Evolutionary conservation across 1,140 invertebrate genomes (phyloP).

Genomic region (Drosophila lini): DNA sequence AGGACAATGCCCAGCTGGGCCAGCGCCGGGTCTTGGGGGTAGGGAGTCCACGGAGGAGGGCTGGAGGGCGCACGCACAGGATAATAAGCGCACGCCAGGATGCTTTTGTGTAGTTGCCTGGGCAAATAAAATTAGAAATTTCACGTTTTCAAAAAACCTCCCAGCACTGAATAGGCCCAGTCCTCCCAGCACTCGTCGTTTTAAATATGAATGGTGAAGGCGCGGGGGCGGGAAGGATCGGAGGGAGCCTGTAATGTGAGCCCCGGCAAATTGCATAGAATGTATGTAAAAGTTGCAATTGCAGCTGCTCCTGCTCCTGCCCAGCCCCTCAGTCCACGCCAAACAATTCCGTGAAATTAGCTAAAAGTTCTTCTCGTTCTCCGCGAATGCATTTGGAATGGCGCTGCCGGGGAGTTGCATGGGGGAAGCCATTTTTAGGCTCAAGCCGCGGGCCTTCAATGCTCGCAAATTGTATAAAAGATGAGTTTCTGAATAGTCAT

Average conservation of each 20-base stretch:
- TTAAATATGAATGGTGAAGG: constrained; percentile 68
- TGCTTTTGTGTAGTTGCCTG: constrained; percentile 73
- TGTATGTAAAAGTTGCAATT: constrained; percentile 77
- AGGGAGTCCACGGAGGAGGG: background rate
- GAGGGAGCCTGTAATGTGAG: constrained; percentile 60
- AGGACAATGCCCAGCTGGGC: constrained; percentile 72
- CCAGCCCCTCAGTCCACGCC: constrained; percentile 23
- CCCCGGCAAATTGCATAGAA: constrained; percentile 72
- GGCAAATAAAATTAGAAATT: constrained; percentile 81
- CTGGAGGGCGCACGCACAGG: constrained; percentile 61
- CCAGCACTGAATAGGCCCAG: constrained; percentile 56
- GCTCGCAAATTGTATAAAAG: constrained; percentile 73
- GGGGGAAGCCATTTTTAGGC: constrained; percentile 68
- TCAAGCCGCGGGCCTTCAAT: constrained; percentile 77
- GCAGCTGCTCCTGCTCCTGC: constrained; percentile 57
- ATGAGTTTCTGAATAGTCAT: constrained; percentile 57
- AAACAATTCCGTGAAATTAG: constrained; percentile 79
- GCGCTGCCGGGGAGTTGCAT: background rate
- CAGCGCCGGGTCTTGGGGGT: constrained; percentile 15
- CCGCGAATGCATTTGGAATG: constrained; percentile 15
- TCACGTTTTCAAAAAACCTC: constrained; percentile 73
- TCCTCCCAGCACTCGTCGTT: constrained; percentile 14
- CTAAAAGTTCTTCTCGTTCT: constrained; percentile 67
- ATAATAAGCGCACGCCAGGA: constrained; percentile 80
- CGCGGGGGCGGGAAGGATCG: background rate